Percentiles rank a stretch among this genome's conserved stretches.
Conservation (phyloP, 2,113 vertebrate genomes). For the Amblyornis subalaris region DNA sequence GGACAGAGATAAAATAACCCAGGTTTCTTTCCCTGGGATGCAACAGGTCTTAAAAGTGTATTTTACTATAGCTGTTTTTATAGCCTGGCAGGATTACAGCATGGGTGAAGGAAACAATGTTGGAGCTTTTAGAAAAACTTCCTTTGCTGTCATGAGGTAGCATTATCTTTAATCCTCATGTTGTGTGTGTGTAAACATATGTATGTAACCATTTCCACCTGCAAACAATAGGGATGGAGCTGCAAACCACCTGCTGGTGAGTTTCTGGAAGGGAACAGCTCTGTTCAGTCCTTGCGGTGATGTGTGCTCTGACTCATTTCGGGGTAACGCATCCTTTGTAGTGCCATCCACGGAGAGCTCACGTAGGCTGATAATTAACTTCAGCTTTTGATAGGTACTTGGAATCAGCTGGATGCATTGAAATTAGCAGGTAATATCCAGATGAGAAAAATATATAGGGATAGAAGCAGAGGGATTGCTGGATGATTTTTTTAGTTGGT, state of each 20-base stretch:
- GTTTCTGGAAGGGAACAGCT: conserved; percentile 1
- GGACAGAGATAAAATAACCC: not conserved
- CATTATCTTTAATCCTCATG: conserved; percentile 30
- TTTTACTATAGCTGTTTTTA: not conserved
- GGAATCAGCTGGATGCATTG: not conserved
- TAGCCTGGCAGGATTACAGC: not conserved
- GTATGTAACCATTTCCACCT: conserved; percentile 27
- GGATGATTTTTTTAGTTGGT: not conserved
- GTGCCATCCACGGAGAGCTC: not conserved
- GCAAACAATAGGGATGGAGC: conserved; percentile 17
- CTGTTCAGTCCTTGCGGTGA: not conserved
- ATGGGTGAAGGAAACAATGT: not conserved
- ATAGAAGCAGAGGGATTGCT: not conserved
- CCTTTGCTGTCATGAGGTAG: conserved; percentile 24
- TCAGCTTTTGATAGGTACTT: not conserved
- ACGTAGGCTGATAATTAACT: not conserved
- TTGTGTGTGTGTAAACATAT: not conserved
- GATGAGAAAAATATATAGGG: not conserved
- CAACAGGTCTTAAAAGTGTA: not conserved
- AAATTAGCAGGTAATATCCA: not conserved
- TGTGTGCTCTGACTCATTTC: not conserved
- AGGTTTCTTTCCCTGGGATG: not conserved
- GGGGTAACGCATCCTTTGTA: not conserved
- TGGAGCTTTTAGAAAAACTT: conserved; percentile 30
- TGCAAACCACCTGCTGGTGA: conserved; percentile 51